Conservation (phyloP, 2,888 invertebrate species). For the Caenorhabditis sp. region DNA sequence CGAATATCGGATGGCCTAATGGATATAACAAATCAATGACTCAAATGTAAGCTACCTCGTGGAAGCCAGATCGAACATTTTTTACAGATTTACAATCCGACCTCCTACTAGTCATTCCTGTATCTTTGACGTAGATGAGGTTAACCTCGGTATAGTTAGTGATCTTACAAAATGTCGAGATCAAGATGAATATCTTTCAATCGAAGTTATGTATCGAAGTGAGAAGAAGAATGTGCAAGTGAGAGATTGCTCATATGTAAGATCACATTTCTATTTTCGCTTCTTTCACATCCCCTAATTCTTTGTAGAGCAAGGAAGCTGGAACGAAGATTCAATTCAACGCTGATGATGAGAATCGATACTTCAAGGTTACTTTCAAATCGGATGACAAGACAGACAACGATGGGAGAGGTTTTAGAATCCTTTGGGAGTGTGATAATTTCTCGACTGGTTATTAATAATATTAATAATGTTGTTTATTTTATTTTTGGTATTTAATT, state of each 20-base stretch:
- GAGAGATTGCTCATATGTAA: constrained; percentile 35
- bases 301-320: not conserved
- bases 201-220: constrained; percentile 18
- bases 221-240: constrained; percentile 8
- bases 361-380: constrained; percentile 42
- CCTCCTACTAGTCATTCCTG: constrained; percentile 54
- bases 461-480: not conserved
- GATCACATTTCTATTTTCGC: not conserved
- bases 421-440: constrained; percentile 57
- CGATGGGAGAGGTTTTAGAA: constrained; percentile 61
- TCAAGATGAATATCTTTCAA: constrained; percentile 38
- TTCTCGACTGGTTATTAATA: constrained; percentile 2
- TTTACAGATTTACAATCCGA: constrained; percentile 46
- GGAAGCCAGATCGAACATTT: no score
- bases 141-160: constrained; percentile 25
- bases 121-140: constrained; percentile 26
- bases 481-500: not conserved
- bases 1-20: constrained; percentile 59
- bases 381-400: constrained; percentile 47
- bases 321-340: not conserved
- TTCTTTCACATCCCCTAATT: no score
- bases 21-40: constrained; percentile 37
- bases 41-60: constrained; percentile 29
- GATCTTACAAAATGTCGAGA: constrained; percentile 6
- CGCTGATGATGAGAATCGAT: constrained; percentile 15